Evolutionary conservation across 2,797 vertebrate species (phyloP).

Genomic region (Tamandua tetradactyla): DNA sequence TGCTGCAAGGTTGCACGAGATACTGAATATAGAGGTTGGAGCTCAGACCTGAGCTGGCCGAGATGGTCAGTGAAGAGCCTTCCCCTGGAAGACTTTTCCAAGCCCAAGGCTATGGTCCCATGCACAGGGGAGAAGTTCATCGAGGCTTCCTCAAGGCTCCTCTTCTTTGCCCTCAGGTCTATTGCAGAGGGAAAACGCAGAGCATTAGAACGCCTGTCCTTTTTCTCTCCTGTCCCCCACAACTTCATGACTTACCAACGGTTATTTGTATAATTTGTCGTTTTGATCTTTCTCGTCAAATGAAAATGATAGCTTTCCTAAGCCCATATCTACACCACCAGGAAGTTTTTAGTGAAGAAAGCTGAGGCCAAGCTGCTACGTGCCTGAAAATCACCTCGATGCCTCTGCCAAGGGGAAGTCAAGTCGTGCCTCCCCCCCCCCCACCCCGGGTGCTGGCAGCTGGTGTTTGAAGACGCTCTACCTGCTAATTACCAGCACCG

Average conservation of each 20-base stretch:
- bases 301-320: background rate
- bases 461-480: background rate
- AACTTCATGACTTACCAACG: background rate
- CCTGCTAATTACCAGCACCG: rapidly evolving
- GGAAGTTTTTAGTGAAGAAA: background rate
- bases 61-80: rapidly evolving
- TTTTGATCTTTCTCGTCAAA: background rate
- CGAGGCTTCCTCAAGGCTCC: background rate
- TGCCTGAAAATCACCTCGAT: rapidly evolving
- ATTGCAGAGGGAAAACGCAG: rapidly evolving
- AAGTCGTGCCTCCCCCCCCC: rapidly evolving
- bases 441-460: rapidly evolving
- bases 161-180: rapidly evolving
- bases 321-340: background rate
- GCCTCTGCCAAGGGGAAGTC: background rate
- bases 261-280: background rate
- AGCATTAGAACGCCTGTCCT: rapidly evolving
- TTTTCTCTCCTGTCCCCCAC: background rate
- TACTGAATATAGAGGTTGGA: rapidly evolving
- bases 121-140: background rate
- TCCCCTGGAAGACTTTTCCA: rapidly evolving
- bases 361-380: rapidly evolving
- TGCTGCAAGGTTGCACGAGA: background rate
- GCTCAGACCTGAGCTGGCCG: background rate
- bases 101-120: background rate